Percentiles rank a stretch among this genome's conserved stretches.
phyloP scores from a whole-genome alignment of 2,888 invertebrate genomes.

The Apotomis turbidana region DNA sequence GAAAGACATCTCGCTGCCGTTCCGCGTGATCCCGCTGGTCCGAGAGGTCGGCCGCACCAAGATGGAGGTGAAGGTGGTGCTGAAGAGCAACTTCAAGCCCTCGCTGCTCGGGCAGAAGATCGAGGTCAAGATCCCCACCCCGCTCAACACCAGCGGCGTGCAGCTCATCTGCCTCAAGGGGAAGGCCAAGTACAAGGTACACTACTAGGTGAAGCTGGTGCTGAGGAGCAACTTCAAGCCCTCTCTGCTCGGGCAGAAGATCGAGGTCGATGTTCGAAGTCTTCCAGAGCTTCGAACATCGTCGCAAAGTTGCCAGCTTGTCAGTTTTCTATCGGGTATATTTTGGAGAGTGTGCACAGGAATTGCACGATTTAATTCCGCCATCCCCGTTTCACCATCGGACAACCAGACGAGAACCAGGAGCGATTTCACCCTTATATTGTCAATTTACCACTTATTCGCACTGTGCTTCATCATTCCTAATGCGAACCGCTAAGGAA shows the following conservation, averaged over 20 bases:
- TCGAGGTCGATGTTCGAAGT: too few species aligned
- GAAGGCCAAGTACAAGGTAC: conserved; percentile 91
- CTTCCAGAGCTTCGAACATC: too few species aligned
- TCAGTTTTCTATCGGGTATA: too few species aligned
- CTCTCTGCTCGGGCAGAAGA: conserved; percentile 98
- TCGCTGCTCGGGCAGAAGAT: conserved; percentile 99
- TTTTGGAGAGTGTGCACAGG: too few species aligned
- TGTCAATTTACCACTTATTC: too few species aligned
- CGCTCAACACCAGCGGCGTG: conserved; percentile 99
- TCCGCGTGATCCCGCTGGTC: conserved; percentile 99
- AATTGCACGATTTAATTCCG: too few species aligned
- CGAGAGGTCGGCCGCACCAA: conserved; percentile 99
- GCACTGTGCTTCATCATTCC: too few species aligned
- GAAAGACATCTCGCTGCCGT: conserved; percentile 99
- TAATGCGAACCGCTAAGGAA: too few species aligned
- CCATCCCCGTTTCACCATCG: too few species aligned
- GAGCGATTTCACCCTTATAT: too few species aligned
- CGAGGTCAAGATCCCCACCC: conserved; percentile 99
- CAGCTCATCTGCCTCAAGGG: conserved; percentile 99
- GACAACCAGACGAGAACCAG: too few species aligned
- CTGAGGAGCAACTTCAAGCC: conserved; percentile 99
- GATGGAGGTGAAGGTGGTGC: conserved; percentile 99
- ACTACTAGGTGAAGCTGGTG: conserved; percentile 82
- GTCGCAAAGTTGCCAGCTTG: too few species aligned
- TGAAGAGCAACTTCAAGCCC: conserved; percentile 99